A percentile compares a stretch with the other conserved stretches of the same genome.
Conservation (phyloP, 2,113 vertebrate species). For the Eulemur rufifrons region DNA sequence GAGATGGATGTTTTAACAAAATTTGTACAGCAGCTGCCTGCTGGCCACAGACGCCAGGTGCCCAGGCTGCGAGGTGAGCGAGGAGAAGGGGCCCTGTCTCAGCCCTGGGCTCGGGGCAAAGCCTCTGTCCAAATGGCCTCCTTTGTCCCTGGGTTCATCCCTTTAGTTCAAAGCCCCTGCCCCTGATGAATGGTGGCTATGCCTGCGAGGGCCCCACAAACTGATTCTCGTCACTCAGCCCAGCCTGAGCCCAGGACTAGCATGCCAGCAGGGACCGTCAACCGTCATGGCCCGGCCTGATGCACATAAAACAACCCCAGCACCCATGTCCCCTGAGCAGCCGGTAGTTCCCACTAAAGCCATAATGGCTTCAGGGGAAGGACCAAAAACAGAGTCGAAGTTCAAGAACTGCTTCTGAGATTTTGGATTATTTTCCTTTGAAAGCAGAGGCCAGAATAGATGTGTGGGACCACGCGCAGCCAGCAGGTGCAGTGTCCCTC, state of each 20-base stretch:
- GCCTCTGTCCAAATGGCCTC: neutral
- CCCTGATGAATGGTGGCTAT: neutral
- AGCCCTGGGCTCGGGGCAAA: no score
- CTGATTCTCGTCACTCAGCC: neutral
- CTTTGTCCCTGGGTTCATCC: neutral
- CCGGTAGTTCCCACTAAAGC: neutral
- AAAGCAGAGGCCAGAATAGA: neutral
- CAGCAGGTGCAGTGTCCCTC: fast-evolving
- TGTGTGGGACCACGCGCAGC: fast-evolving
- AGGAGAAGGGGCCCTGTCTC: neutral
- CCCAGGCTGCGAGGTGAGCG: fast-evolving
- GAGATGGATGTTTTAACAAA: neutral
- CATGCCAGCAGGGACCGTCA: neutral
- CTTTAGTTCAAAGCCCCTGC: neutral
- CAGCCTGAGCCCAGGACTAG: neutral
- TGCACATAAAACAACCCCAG: neutral
- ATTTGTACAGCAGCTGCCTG: neutral
- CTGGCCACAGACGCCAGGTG: neutral
- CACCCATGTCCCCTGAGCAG: neutral
- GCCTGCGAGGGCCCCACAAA: neutral
- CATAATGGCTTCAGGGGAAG: neutral
- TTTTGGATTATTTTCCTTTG: neutral
- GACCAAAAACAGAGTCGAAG: neutral
- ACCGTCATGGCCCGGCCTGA: fast-evolving
- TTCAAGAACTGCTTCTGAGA: neutral